Evolutionary conservation across 2,797 vertebrate species (phyloP), one percentile per base, ranked within the genome.

Genomic region (Oreochromis grahami): DNA sequence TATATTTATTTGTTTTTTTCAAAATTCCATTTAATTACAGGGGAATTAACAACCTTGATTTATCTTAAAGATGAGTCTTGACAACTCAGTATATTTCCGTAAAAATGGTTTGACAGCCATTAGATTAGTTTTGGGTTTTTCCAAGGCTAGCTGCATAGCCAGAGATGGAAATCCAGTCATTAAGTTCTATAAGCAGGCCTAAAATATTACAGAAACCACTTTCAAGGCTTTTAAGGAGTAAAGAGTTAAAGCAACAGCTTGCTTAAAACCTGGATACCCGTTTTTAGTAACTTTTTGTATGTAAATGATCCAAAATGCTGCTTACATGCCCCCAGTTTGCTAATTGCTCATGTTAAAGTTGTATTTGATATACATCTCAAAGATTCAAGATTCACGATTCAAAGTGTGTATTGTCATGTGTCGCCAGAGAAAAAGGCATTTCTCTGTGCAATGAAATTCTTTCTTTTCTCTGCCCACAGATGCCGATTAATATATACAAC

Each of bases 241-340:
- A 65, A 65, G 34, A 38, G 19, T 21, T 65, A 68, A 68, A 68
- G 5, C 36, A 43, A 38, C 36, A 68, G 43, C 36, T 68, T 43
- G 43, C 43, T 32, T 19, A 11, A 12, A 48, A 19, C 48, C 43
- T 12, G 43, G 48, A 48, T 50, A 3, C 45, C 5, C 1, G 2
- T 74, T 34, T 72, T 48, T 12, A 72, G 14, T n/a, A 50, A 74
- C 70, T 13, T 72, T 32, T 29, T 74, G 15, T 32, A 15, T 63
- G 58, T 43, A 34, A 36, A 77, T 50, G 26, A 50, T 51, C 56
- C 15, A 34, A 72, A 52, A 60, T 78, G 24, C 10, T 76, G 63
- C 78, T 89, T 78, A 84, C 63, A 76, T 87, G 78, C 85, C 83
- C 56, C 82, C 70, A 50, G 43, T 32, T 50, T 91, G 86, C 52